Percentiles rank a stretch among this genome's conserved stretches.
Conservation (phyloP, 2,113 vertebrate genomes). For the Semnornis frantzii region DNA sequence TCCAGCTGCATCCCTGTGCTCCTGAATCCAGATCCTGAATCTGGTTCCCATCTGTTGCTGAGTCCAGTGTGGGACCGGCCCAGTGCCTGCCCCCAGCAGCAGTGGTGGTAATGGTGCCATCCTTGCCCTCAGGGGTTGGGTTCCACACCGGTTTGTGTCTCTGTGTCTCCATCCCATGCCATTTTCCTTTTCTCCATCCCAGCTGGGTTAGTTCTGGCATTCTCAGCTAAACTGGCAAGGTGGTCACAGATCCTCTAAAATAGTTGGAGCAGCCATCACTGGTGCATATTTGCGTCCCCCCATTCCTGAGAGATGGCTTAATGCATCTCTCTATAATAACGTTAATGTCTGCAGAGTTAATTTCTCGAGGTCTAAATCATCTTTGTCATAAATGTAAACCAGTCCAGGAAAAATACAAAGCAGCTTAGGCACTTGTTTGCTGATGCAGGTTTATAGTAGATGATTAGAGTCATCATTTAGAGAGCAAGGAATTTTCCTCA, state of each 20-base stretch:
- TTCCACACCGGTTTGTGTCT: too few species aligned
- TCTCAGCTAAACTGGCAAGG: not conserved
- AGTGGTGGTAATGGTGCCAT: too few species aligned
- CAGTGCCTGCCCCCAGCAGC: too few species aligned
- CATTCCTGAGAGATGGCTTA: constrained; percentile 6
- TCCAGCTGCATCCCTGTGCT: too few species aligned
- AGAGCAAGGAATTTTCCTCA: constrained; percentile 36
- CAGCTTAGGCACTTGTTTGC: constrained; percentile 32
- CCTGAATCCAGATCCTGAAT: too few species aligned
- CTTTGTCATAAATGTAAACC: constrained; percentile 57
- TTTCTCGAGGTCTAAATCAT: constrained; percentile 68
- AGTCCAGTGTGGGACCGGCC: too few species aligned
- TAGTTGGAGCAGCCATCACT: not conserved
- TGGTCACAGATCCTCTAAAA: not conserved
- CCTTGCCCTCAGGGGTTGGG: too few species aligned
- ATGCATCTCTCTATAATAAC: constrained; percentile 54
- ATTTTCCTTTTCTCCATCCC: too few species aligned
- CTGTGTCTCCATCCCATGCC: too few species aligned
- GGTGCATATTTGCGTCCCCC: not conserved
- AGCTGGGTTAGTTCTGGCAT: not conserved
- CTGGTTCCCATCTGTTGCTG: too few species aligned
- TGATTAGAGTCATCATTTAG: constrained; percentile 54
- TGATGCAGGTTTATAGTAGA: constrained; percentile 39
- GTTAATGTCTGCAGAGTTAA: constrained; percentile 18
- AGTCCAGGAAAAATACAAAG: not conserved